Evolutionary conservation across 2,888 invertebrate species (phyloP).

Genomic region (Anagyrus pseudococci): DNA sequence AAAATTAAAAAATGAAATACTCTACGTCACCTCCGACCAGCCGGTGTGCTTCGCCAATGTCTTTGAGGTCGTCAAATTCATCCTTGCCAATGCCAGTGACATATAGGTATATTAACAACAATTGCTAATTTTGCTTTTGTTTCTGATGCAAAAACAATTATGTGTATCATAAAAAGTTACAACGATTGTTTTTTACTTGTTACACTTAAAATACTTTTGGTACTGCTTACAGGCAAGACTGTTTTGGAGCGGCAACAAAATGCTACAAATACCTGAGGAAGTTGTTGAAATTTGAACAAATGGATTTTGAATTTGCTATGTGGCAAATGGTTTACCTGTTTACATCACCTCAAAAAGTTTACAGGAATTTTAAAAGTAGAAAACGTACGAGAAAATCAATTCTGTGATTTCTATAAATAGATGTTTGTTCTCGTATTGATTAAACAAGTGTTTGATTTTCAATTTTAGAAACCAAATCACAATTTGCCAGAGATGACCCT

Average conservation of each 20-base stretch:
- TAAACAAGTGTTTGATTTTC: constrained; percentile 7
- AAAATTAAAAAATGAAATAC: constrained; percentile 73
- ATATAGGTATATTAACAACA: constrained; percentile 54
- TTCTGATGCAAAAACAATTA: too few species aligned
- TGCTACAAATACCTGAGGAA: constrained; percentile 86
- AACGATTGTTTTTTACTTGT: not conserved
- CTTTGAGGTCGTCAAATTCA: constrained; percentile 64
- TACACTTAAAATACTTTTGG: not conserved
- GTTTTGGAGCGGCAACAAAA: constrained; percentile 86
- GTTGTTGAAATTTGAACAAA: constrained; percentile 90
- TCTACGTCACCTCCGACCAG: constrained; percentile 69
- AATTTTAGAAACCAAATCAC: constrained; percentile 89
- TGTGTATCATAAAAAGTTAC: not conserved
- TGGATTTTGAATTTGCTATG: constrained; percentile 99
- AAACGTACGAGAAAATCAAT: constrained; percentile 76
- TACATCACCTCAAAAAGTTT: constrained; percentile 94
- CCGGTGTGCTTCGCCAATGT: constrained; percentile 58
- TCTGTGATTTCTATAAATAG: not conserved
- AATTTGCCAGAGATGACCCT: constrained; percentile 98
- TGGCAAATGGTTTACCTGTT: constrained; percentile 99
- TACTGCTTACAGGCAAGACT: constrained; percentile 66
- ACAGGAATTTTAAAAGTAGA: constrained; percentile 95
- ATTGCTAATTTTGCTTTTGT: too few species aligned
- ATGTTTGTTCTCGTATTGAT: not conserved
- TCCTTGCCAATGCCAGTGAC: constrained; percentile 72